A percentile compares a stretch with the other conserved stretches of the same genome.
phyloP scores from a whole-genome alignment of 2,888 invertebrate genomes.

The Nowickia ferox region DNA sequence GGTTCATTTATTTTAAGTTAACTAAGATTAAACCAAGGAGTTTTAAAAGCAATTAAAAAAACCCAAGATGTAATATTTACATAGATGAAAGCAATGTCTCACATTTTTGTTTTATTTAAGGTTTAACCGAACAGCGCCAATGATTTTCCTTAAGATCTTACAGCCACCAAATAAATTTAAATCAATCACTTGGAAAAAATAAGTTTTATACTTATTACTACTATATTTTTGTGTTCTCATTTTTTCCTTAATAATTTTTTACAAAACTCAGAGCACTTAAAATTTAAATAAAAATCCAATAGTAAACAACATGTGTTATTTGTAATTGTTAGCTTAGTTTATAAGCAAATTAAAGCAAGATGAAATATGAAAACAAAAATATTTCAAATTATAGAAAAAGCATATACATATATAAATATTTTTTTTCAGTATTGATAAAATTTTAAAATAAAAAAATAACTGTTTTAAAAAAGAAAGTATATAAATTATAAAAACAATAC shows the following conservation, averaged over 20 bases:
- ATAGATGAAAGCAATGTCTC: background rate
- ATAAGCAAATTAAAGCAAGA: slow-evolving; percentile 58
- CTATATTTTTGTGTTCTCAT: background rate
- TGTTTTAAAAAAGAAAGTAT: slow-evolving; percentile 44
- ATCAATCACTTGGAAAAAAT: background rate
- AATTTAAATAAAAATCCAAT: slow-evolving; percentile 32
- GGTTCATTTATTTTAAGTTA: background rate
- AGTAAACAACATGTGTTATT: slow-evolving; percentile 63
- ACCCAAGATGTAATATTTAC: background rate
- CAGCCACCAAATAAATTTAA: background rate
- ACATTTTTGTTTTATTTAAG: background rate
- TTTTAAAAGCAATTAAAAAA: background rate
- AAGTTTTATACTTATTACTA: background rate
- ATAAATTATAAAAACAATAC: slow-evolving; percentile 8
- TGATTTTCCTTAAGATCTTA: slow-evolving; percentile 1
- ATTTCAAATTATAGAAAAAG: slow-evolving; percentile 33
- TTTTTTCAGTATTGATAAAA: slow-evolving; percentile 53
- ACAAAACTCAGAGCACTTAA: slow-evolving; percentile 66
- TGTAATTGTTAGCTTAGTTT: slow-evolving; percentile 71
- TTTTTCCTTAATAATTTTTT: slow-evolving; percentile 2
- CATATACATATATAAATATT: slow-evolving; percentile 20
- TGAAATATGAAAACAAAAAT: slow-evolving; percentile 15
- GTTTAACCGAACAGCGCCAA: background rate
- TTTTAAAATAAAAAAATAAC: slow-evolving; percentile 38
- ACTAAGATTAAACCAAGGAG: background rate